Conservation (phyloP, 2,797 vertebrate genomes). For the Lerista edwardsae region DNA sequence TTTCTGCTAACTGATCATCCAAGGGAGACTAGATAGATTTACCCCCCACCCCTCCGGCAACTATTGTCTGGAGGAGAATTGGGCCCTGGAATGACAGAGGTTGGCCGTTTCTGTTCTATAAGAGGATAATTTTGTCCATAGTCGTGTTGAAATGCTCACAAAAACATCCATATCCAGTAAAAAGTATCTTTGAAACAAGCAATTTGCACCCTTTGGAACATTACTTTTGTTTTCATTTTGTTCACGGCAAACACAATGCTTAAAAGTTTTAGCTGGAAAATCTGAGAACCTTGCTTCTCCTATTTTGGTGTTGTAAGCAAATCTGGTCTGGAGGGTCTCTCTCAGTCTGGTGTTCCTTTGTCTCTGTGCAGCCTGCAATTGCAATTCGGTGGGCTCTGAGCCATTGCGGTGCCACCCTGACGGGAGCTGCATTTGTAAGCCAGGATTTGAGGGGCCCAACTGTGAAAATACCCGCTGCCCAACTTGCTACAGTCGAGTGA, state of each 20-base stretch:
- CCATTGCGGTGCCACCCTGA: conserved; percentile 76
- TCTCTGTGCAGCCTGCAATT: conserved; percentile 83
- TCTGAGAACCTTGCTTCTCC: not conserved
- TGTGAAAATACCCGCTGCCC: conserved; percentile 86
- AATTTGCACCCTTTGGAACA: too few species aligned
- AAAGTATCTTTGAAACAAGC: too few species aligned
- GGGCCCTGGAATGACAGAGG: too few species aligned
- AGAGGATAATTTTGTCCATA: too few species aligned
- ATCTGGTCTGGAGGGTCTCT: accelerated
- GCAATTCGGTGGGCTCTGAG: conserved; percentile 77
- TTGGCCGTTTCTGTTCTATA: too few species aligned
- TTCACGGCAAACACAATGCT: not conserved
- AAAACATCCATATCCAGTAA: too few species aligned
- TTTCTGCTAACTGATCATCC: too few species aligned
- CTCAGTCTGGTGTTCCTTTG: not conserved
- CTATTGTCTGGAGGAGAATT: too few species aligned
- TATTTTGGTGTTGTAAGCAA: not conserved
- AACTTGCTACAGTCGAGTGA: conserved; percentile 85
- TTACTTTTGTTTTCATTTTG: not conserved
- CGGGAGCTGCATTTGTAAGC: conserved; percentile 87
- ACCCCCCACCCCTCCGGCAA: too few species aligned
- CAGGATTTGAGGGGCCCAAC: conserved; percentile 82
- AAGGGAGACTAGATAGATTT: too few species aligned
- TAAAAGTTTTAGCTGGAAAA: not conserved
- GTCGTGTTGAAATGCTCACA: too few species aligned